A percentile compares a stretch with the other conserved stretches of the same genome.
Conservation (phyloP, 2,888 invertebrate species). For the Perithous albicinctus region DNA sequence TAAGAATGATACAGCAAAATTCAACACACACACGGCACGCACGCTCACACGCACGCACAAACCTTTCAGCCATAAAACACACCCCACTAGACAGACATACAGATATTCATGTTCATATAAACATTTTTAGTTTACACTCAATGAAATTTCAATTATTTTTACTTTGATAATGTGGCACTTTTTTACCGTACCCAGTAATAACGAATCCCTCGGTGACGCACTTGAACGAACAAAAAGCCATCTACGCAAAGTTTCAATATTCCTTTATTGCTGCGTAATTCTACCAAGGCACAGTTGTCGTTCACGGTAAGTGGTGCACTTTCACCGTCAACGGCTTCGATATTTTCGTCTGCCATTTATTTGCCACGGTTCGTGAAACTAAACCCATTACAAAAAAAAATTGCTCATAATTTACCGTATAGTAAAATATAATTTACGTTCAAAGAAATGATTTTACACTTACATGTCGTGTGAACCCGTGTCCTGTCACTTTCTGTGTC, state of each 20-base stretch:
- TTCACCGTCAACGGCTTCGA: neutral
- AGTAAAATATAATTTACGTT: neutral
- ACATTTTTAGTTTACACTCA: neutral
- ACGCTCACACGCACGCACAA: neutral
- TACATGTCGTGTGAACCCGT: neutral
- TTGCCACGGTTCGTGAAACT: neutral
- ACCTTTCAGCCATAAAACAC: neutral
- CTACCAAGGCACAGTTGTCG: neutral
- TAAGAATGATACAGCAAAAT: neutral
- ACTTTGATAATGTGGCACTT: neutral
- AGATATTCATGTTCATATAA: neutral
- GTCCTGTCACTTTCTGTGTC: neutral
- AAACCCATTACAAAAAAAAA: neutral
- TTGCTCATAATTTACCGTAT: neutral
- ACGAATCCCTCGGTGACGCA: conserved; percentile 7
- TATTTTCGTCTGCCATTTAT: neutral
- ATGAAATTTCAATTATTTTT: neutral
- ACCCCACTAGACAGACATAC: neutral
- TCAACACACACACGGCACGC: conserved; percentile 2
- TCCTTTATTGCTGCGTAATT: neutral
- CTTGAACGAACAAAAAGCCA: conserved; percentile 4
- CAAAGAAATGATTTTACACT: neutral
- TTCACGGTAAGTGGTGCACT: neutral
- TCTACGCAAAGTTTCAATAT: neutral
- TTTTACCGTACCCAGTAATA: conserved; percentile 3